phyloP scores from a whole-genome alignment of 2,888 invertebrate species.

The Pandemis corylana region DNA sequence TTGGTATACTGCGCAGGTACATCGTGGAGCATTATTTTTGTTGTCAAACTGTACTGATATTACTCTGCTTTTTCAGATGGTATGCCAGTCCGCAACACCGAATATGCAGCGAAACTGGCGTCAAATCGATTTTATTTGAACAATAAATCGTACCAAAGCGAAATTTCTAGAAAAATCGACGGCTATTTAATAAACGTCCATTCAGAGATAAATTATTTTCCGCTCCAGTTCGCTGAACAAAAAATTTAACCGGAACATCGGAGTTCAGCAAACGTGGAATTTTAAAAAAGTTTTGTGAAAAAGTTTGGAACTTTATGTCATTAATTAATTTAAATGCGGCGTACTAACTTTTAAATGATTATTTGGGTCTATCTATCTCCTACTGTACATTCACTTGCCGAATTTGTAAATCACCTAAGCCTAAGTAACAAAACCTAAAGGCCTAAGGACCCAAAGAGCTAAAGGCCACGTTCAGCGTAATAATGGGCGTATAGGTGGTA shows the following conservation, averaged over 20 bases:
- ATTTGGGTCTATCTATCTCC: no score
- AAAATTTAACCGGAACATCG: slow-evolving; percentile 24
- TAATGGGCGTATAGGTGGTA: no score
- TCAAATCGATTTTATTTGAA: slow-evolving; percentile 21
- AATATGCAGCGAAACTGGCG: slow-evolving; percentile 17
- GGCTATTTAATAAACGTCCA: slow-evolving; percentile 30
- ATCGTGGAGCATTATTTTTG: no score
- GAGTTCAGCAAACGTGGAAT: slow-evolving; percentile 19
- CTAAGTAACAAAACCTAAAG: no score
- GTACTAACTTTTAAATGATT: neutral
- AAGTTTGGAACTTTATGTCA: neutral
- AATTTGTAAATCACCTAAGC: no score
- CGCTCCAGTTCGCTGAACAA: slow-evolving; percentile 16
- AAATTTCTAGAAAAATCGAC: slow-evolving; percentile 25
- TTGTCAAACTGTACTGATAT: no score
- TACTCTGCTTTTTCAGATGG: no score
- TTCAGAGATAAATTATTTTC: slow-evolving; percentile 30
- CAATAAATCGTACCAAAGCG: slow-evolving; percentile 32
- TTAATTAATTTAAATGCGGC: slow-evolving; percentile 15
- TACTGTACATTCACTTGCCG: no score
- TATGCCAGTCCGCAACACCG: neutral
- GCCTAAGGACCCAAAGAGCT: no score
- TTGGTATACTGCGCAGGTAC: no score
- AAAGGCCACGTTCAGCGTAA: no score
- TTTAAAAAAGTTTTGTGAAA: slow-evolving; percentile 8